phyloP scores from a whole-genome alignment of 2,888 invertebrate species.

The Lasioglossum leucozonium region DNA sequence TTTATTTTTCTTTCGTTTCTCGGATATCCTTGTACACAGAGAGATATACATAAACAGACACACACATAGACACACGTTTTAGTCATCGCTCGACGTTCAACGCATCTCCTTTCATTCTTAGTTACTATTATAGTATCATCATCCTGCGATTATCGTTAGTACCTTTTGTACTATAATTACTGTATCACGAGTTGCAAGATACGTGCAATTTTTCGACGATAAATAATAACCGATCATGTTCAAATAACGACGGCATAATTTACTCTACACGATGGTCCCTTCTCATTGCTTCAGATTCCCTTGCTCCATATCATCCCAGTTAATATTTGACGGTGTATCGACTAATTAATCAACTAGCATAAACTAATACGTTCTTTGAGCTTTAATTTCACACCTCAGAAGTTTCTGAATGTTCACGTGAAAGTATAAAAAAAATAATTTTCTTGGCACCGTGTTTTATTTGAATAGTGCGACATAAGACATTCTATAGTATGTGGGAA shows the following conservation, averaged over 20 bases:
- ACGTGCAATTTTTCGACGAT: slow-evolving; percentile 82
- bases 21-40: neutral
- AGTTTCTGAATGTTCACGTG: neutral
- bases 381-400: neutral
- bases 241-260: slow-evolving; percentile 63
- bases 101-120: slow-evolving; percentile 60
- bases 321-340: neutral
- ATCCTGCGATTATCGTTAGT: slow-evolving; percentile 78
- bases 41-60: slow-evolving; percentile 32
- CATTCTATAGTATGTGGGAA: neutral
- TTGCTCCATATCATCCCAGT: neutral
- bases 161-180: slow-evolving; percentile 82
- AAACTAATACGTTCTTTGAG: neutral
- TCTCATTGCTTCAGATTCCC: neutral
- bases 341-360: neutral
- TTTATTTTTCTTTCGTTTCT: neutral
- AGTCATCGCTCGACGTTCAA: slow-evolving; percentile 60
- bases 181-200: slow-evolving; percentile 80
- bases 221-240: slow-evolving; percentile 83
- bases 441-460: neutral
- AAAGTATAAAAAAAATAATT: neutral
- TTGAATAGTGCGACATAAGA: neutral
- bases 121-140: slow-evolving; percentile 57
- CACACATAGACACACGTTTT: slow-evolving; percentile 42
- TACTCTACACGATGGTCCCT: neutral